Percentiles rank a stretch among this genome's conserved stretches.
Conservation (phyloP, 2,797 vertebrate genomes). For the Argentina silus region DNA sequence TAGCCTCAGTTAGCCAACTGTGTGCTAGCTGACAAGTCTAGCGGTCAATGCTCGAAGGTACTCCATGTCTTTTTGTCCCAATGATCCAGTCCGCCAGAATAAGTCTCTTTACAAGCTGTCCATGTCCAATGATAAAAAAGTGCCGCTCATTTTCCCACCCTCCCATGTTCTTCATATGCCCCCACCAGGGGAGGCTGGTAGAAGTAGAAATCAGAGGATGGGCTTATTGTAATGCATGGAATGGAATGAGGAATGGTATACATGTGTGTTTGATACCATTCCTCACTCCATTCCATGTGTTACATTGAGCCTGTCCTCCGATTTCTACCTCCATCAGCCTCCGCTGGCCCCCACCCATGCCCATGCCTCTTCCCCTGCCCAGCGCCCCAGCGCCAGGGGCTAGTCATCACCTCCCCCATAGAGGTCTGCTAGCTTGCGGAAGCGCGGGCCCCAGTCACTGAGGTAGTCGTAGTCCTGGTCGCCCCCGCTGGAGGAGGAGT, state of each 20-base stretch:
- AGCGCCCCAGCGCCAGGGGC: not conserved
- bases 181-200: no score
- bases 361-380: conserved; percentile 4
- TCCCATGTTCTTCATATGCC: not conserved
- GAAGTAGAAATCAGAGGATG: no score
- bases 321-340: no score
- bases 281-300: no score
- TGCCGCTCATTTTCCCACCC: conserved; percentile 51
- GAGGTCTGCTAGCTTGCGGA: conserved; percentile 97
- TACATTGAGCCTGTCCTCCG: no score
- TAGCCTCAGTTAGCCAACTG: conserved; percentile 24
- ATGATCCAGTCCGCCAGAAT: conserved; percentile 64
- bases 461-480: conserved; percentile 99
- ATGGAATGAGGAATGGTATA: no score
- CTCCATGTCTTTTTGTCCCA: conserved; percentile 29
- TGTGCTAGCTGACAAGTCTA: not conserved
- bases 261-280: no score
- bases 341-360: not conserved
- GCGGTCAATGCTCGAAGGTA: conserved; percentile 27
- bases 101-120: conserved; percentile 88
- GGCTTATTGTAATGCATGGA: no score
- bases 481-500: conserved; percentile 92
- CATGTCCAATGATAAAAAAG: conserved; percentile 80
- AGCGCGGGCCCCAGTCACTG: conserved; percentile 96
- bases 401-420: conserved; percentile 94